Conservation (phyloP, 2,797 vertebrate genomes). For the Onychomys torridus region DNA sequence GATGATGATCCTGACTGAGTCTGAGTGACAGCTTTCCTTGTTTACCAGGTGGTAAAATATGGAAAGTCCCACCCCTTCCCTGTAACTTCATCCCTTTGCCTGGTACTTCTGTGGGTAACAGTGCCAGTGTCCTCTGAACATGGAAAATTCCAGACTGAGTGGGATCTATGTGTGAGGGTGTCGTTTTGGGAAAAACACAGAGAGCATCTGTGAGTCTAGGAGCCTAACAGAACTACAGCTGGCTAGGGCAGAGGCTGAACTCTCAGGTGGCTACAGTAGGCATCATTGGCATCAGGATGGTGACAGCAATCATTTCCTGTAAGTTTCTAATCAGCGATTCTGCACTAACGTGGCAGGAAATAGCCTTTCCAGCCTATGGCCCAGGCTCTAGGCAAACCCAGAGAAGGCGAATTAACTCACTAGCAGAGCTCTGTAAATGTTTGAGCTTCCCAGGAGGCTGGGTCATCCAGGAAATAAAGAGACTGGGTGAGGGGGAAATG, state of each 20-base stretch:
- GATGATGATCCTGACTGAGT: background rate
- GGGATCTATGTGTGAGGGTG: background rate
- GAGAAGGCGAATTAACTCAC: background rate
- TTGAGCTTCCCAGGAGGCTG: background rate
- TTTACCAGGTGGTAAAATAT: background rate
- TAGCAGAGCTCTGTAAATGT: background rate
- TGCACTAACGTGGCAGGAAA: background rate
- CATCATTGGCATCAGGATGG: background rate
- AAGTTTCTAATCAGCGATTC: background rate
- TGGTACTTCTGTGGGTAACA: background rate
- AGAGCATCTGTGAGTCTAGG: background rate
- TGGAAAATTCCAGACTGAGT: background rate
- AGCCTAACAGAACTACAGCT: background rate
- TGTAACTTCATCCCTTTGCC: background rate
- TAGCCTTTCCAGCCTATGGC: background rate
- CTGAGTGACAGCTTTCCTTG: background rate
- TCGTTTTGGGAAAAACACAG: background rate
- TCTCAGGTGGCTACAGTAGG: background rate
- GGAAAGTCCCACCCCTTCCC: background rate
- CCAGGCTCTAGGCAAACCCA: background rate
- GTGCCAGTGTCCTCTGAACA: background rate
- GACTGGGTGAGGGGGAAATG: fast-evolving
- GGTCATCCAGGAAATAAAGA: background rate
- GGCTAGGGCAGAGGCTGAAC: background rate
- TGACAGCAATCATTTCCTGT: background rate